Conservation (phyloP, 2,113 vertebrate genomes). For the Engystomops pustulosus region DNA sequence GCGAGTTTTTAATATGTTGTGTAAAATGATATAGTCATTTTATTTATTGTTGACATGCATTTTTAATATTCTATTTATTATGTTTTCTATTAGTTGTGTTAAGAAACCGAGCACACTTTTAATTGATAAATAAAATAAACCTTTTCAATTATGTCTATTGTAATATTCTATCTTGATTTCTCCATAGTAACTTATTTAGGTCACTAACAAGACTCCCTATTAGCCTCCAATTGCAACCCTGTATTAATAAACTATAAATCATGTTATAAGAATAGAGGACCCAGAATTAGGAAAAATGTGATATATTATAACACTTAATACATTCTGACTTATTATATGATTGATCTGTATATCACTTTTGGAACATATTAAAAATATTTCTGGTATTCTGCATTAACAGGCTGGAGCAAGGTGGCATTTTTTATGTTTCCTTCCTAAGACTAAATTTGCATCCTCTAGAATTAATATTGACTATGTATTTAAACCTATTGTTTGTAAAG, state of each 20-base stretch:
- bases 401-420: not conserved
- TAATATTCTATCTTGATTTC: constrained; percentile 3
- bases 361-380: constrained; percentile 21
- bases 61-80: not conserved
- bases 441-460: constrained; percentile 42
- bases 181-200: not conserved
- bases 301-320: not conserved
- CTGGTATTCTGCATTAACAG: not conserved
- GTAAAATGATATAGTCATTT: not conserved
- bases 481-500: constrained; percentile 28
- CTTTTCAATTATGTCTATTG: not conserved
- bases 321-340: not conserved
- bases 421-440: constrained; percentile 10
- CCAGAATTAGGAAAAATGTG: no score
- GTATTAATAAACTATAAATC: not conserved
- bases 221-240: not conserved
- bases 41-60: not conserved
- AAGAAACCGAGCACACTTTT: not conserved
- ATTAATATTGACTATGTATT: constrained; percentile 38
- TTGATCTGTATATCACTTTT: not conserved
- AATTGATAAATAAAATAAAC: not conserved
- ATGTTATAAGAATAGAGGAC: not conserved
- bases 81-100: not conserved
- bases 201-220: no score
- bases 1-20: constrained; percentile 8